Evolutionary conservation across 1,140 invertebrate species (phyloP), one percentile per base, ranked within the genome.

Genomic region (Ceratina australensis): DNA sequence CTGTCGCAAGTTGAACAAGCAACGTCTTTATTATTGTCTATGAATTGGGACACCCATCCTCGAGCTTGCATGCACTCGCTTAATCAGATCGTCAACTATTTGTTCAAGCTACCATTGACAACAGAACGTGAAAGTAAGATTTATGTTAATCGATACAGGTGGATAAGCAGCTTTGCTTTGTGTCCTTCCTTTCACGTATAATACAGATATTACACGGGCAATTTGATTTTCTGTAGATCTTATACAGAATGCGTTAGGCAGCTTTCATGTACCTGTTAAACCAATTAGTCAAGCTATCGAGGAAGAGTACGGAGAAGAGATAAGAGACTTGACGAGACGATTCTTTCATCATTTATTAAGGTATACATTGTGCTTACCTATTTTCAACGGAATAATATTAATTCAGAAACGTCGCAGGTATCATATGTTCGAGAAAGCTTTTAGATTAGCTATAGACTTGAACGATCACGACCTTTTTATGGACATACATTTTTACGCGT

Each of bases 381-480:
- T 5, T 12, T 52, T 73, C 42, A 8, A 61, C 42, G 57, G 20
- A n/a, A 50, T 20, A 75, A 60, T 57, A 77, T 60, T 50, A 50
- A 72, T 72, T 42, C 33, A 22, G 59, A 61, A 60, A 64, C 65
- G 76, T 78, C 79, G 12, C 79, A 97, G 97, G 78, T 95, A 96
- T 87, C 94, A 95, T 72, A 92, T 96, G 64, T 95, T 96, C 89
- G 96, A 97, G 87, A 97, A 97, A 87, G 97, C 97, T 13, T 96
- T 97, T 86, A 94, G 96, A 74, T 91, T 98, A 63, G 97, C 96
- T 18, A 96, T 97, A 83, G 97, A 98, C 89, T 93, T 98, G 69
- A 94, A 94, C 47, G 95, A 96, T 88, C 95, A 96, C 86, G 96
- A 97, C 92, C 93, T 97, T 52, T 97, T 97, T 86, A 95, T 96